Evolutionary conservation across 1,140 invertebrate species (phyloP).

Genomic region (Teleogryllus occipitalis): DNA sequence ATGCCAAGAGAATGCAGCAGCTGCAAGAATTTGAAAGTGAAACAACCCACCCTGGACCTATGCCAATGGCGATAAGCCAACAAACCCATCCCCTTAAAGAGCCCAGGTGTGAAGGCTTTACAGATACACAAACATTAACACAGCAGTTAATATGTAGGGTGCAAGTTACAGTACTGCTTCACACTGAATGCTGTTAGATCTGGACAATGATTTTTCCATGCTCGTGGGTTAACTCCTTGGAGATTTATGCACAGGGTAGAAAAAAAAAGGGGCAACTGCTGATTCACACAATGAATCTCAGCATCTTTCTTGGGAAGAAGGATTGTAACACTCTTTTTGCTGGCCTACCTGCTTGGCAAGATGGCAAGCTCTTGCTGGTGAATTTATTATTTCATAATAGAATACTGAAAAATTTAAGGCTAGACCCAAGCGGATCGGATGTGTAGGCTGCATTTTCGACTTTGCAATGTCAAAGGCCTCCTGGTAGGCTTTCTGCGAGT

Average conservation of each 20-base stretch:
- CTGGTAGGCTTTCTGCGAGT: conserved; percentile 97
- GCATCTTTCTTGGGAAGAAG: not conserved
- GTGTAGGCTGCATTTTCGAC: conserved; percentile 95
- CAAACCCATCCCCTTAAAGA: too few relatives aligned
- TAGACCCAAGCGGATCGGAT: conserved; percentile 92
- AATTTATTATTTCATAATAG: conserved; percentile 98
- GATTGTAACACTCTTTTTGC: not conserved
- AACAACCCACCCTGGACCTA: too few relatives aligned
- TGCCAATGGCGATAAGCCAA: too few relatives aligned
- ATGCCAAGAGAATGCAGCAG: too few relatives aligned
- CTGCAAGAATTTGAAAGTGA: too few relatives aligned
- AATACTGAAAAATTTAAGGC: conserved; percentile 98
- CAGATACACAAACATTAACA: not conserved
- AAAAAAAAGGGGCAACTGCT: not conserved
- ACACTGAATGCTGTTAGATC: not conserved
- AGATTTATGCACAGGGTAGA: not conserved
- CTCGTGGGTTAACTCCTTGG: not conserved
- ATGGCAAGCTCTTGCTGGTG: conserved; percentile 92
- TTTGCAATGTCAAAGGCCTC: conserved; percentile 98
- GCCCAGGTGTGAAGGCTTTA: not conserved
- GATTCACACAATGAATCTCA: not conserved
- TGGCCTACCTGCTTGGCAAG: conserved; percentile 86
- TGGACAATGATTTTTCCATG: not conserved
- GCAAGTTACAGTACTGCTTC: too few relatives aligned
- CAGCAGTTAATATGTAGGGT: not conserved